Base-by-base conservation (phyloP, 2,113 vertebrate species). In the Oryzias curvinotus region DNA sequence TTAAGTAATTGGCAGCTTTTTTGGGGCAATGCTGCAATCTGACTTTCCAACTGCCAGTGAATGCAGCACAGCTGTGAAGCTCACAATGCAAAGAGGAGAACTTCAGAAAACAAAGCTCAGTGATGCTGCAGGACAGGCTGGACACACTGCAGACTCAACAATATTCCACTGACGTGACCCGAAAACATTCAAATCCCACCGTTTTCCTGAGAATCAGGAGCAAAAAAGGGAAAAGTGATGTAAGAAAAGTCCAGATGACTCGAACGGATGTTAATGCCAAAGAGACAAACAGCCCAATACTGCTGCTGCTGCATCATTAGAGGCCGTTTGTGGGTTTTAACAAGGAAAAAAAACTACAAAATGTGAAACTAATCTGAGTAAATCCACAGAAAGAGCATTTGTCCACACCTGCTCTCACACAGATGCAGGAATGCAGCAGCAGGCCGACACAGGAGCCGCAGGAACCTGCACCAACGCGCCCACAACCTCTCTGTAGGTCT, bases 401-500 rank as follows among this genome's bases (percentile, higher is more conserved):
- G 50, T 7, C 5, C 21, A 50, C 17, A 17, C 19, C 49, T 19
- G 17, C 26, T 63, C 30, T 54, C 46, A 52, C 57, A 52, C 25
- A 48, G 52, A 12, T 28, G 21, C 71, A 85, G 81, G 92, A 92
- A 93, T 92, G 89, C 63, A 61, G 62, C 68, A 52, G 75, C 91
- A 92, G 88, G 90, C 86, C 83, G 80, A 86, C 83, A 92, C 91
- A 92, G 71, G 92, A 90, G 67, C 73, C 63, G 68, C 52, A 50
- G 30, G 26, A 68, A 87, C 91, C 54, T 81, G 91, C 81, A 70
- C 19, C 18, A 67, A 85, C 91, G 74, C 55, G 88, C 75, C 69
- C 55, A 36, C 65, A 52, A 68, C 28, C 57, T 58, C 60, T 75
- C 65, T 62, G 23, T 61, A 71, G 55, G 36, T 64, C 2, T 23